Base-by-base conservation (phyloP, 2,113 vertebrate species). In the Perca fluviatilis region DNA sequence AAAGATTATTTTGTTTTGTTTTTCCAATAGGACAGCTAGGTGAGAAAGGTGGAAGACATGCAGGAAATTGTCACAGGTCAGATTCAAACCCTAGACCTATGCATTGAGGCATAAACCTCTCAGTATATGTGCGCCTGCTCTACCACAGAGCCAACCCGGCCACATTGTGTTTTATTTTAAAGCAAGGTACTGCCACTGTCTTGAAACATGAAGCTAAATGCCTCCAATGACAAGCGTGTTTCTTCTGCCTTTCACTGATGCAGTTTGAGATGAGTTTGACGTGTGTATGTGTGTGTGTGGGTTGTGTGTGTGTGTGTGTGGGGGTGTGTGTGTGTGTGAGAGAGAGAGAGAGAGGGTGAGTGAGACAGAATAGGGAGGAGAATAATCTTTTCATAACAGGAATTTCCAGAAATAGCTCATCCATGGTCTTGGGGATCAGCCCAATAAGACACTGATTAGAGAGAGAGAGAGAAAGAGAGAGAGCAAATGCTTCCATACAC, bases 341-440 rank as follows among this genome's bases (percentile, higher is more conserved):
- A 1, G 54, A 23, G 49, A 53, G 33, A 67, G 30, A 70, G 33
- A 65, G 58, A 72, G 15, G 18, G 36, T 19, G 64, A 51, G 69
- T 56, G 68, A 58, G 51, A 86, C 23, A 75, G 67, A 23, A 51
- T 25, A 58, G 46, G 63, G 19, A 60, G 50, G 71, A 27, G 67
- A 60, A 75, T 82, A 62, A 84, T 87, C 71, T 89, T 82, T 89
- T 92, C 87, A 92, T 80, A 94, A 93, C 91, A 92, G 94, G 90
- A 94, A 92, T 88, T 79, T 90, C 88, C 85, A 92, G 64, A 93
- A 94, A 94, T 93, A 94, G 83, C 71, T 84, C 77, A 84, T 89
- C 77, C 71, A 90, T 69, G 58, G 88, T 79, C 68, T 69, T 46
- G 49, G 79, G 79, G 82, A 90, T 92, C 86, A 84, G 60, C 73